Conservation (phyloP, 1,140 invertebrate species). For the Bombus cullumanus region DNA sequence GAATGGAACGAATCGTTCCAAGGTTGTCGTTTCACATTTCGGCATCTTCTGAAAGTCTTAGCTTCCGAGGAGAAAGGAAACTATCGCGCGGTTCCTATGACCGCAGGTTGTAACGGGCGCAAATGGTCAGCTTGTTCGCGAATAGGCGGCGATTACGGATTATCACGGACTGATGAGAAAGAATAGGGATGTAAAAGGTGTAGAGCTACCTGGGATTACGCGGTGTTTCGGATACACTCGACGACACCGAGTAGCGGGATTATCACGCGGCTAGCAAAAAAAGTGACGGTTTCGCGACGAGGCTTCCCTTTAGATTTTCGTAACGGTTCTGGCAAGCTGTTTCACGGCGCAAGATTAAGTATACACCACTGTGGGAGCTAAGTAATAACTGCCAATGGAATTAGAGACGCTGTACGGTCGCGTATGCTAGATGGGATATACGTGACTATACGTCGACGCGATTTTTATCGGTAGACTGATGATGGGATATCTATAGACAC, state of each 20-base stretch:
- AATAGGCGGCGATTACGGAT: slow-evolving; percentile 5
- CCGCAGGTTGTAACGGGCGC: neutral
- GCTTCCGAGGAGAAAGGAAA: neutral
- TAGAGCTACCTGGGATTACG: slow-evolving; percentile 13
- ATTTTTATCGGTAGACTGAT: slow-evolving; percentile 51
- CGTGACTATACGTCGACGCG: slow-evolving; percentile 56
- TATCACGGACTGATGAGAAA: neutral
- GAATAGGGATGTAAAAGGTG: neutral
- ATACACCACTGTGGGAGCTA: slow-evolving; percentile 61
- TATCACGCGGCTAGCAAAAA: slow-evolving; percentile 17
- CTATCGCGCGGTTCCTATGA: neutral
- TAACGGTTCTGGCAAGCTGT: slow-evolving; percentile 64
- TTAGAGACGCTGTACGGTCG: slow-evolving; percentile 58
- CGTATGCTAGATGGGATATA: slow-evolving; percentile 57
- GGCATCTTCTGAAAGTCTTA: neutral
- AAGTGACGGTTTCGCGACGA: slow-evolving; percentile 46
- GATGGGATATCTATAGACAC: slow-evolving; percentile 41
- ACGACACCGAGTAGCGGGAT: slow-evolving; percentile 20
- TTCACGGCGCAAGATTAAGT: slow-evolving; percentile 58
- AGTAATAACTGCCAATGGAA: slow-evolving; percentile 67
- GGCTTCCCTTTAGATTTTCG: slow-evolving; percentile 50
- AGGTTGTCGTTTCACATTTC: slow-evolving; percentile 26
- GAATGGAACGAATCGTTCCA: slow-evolving; percentile 40
- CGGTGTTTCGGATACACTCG: neutral
- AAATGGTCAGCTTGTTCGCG: neutral